Evolutionary conservation across 2,113 vertebrate species (phyloP), one percentile per base, ranked within the genome.

Genomic region (Turnix velox): DNA sequence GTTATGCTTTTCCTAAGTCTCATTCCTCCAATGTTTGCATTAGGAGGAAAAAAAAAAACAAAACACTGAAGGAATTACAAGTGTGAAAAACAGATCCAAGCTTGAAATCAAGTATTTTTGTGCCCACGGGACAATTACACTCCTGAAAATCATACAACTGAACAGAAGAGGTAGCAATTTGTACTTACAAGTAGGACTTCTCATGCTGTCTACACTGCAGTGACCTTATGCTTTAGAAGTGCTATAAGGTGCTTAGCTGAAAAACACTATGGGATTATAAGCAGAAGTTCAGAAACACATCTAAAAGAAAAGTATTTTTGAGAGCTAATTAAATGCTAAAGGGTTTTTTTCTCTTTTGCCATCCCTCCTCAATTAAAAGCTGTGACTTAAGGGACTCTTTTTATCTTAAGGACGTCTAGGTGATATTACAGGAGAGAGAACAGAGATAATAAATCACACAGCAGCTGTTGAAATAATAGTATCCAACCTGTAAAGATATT

Each of bases 381-480:
- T 91, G 93, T 71, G 84, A 87, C 67, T 94, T 96, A 42, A 46
- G 93, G 71, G 92, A 92, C 68, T 83, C 86, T 87, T 90, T 86
- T 86, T 92, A 82, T 93, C 94, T 95, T 85, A 94, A 91, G 69
- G 66, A 90, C 88, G 54, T 49, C 77, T 91, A 91, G 61, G 76
- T 87, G 85, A 84, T 92, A 95, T 95, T 94, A 87, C 83, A 80
- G 82, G 84, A 89, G 83, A 81, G 65, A 27, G 75, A 94, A 76
- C 62, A 87, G 75, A 90, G 84, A 77, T 80, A 83, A 95, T 94
- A 96, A 93, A 96, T 94, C 89, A 93, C 82, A 68, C 14, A 48
- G 54, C 88, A 84, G 89, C 92, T 84, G 84, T 84, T 93, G 89
- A 93, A 92, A 94, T 86, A 91, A 93, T 77, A 73, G 74, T 95